These are phyloP conservation scores for Glossophaga mutica DNA, from an alignment of 2,797 vertebrate genomes.

Conservation along the genomic window DNA sequence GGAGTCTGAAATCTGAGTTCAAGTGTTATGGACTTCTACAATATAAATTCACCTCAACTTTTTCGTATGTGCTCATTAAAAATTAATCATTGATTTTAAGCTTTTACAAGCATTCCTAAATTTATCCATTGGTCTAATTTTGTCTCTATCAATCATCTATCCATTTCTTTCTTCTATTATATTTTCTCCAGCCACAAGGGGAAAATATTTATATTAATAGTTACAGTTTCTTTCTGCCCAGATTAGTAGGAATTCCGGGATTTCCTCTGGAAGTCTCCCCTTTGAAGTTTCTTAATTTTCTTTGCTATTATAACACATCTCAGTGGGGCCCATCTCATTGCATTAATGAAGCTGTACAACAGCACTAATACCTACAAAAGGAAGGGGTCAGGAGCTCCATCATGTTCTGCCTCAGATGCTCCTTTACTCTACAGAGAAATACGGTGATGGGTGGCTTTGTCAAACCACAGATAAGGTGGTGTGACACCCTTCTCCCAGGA, in stretches of 20 bases:
- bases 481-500: background rate
- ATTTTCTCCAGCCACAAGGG: background rate
- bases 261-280: background rate
- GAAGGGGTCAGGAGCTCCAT: background rate
- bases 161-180: background rate
- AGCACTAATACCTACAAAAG: background rate
- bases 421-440: background rate
- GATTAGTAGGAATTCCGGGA: background rate
- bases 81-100: slow-evolving; percentile 19
- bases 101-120: background rate
- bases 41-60: background rate
- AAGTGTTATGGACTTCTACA: background rate
- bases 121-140: background rate
- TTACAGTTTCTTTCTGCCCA: background rate
- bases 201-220: slow-evolving; percentile 4
- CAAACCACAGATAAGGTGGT: background rate
- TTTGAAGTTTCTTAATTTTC: slow-evolving; percentile 17
- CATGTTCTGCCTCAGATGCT: background rate
- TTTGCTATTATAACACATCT: slow-evolving; percentile 3
- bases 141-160: background rate
- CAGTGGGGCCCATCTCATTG: background rate
- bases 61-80: background rate
- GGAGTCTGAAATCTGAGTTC: background rate
- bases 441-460: background rate
- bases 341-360: slow-evolving; percentile 14